Evolutionary conservation across 2,888 invertebrate species (phyloP).

Genomic region (Mimumesa dahlbomi): DNA sequence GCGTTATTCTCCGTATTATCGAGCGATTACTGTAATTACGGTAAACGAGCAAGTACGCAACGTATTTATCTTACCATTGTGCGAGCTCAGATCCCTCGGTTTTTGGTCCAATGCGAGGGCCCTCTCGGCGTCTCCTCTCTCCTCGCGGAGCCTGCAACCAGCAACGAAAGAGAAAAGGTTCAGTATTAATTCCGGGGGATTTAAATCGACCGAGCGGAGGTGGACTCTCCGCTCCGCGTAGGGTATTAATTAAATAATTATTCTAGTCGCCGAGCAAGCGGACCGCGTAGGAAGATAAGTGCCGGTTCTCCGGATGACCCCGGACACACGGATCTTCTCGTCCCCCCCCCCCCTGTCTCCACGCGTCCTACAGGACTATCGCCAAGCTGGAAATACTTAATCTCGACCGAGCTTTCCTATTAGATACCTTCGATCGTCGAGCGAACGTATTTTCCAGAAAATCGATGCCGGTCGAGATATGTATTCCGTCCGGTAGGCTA

Average conservation of each 20-base stretch:
- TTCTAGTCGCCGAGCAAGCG: conserved; percentile 68
- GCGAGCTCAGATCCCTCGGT: conserved; percentile 91
- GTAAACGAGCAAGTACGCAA: conserved; percentile 32
- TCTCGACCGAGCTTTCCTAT: too few species aligned
- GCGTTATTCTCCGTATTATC: conserved; percentile 53
- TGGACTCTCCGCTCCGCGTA: conserved; percentile 47
- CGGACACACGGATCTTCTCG: background rate
- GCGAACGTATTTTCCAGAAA: too few species aligned
- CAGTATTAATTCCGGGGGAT: conserved; percentile 60
- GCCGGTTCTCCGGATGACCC: conserved; percentile 54
- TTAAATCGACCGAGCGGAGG: conserved; percentile 62
- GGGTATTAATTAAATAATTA: conserved; percentile 78
- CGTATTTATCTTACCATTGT: conserved; percentile 87
- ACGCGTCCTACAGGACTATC: too few species aligned
- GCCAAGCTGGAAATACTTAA: too few species aligned
- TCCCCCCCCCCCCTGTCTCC: background rate
- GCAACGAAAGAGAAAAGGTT: conserved; percentile 64
- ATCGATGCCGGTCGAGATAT: too few species aligned
- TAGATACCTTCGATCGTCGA: too few species aligned
- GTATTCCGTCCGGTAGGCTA: too few species aligned
- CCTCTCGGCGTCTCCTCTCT: conserved; percentile 91
- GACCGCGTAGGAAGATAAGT: conserved; percentile 75
- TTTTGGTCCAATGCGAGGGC: conserved; percentile 90
- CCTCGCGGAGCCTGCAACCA: conserved; percentile 92
- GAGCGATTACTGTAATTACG: conserved; percentile 52